Evolutionary conservation across 35 echinoderm and acorn worm genomes (phyloP).

Genomic region (Heliocidaris erythrogramma): DNA sequence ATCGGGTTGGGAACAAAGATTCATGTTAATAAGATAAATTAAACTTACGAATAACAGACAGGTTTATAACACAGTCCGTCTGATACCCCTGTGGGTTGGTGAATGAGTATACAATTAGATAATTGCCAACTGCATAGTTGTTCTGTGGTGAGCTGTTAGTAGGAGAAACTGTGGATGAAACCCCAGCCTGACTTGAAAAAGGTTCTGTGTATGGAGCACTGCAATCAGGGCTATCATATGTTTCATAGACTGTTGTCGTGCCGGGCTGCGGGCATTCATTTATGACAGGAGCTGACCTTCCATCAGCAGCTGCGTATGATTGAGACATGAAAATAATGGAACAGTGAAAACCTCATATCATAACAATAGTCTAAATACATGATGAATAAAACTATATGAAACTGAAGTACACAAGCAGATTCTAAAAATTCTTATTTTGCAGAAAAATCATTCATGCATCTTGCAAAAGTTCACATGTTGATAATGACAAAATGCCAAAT

Average conservation of each 20-base stretch:
- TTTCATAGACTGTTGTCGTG: not conserved
- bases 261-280: not conserved
- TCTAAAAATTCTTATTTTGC: no score
- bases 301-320: not conserved
- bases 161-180: not conserved
- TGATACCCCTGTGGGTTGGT: not conserved
- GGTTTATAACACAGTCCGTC: not conserved
- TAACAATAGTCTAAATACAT: no score
- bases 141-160: not conserved
- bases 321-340: not conserved
- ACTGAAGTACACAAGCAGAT: no score
- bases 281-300: not conserved
- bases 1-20: not conserved
- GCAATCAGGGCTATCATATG: not conserved
- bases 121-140: not conserved
- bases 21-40: not conserved
- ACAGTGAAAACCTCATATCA: not conserved
- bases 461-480: no score
- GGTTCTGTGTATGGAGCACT: not conserved
- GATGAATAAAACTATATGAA: no score
- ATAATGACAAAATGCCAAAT: no score
- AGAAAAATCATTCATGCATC: no score
- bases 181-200: not conserved
- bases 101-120: not conserved
- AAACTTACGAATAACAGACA: not conserved